phyloP scores from a whole-genome alignment of 2,888 invertebrate genomes.

The Rhagonycha lutea region DNA sequence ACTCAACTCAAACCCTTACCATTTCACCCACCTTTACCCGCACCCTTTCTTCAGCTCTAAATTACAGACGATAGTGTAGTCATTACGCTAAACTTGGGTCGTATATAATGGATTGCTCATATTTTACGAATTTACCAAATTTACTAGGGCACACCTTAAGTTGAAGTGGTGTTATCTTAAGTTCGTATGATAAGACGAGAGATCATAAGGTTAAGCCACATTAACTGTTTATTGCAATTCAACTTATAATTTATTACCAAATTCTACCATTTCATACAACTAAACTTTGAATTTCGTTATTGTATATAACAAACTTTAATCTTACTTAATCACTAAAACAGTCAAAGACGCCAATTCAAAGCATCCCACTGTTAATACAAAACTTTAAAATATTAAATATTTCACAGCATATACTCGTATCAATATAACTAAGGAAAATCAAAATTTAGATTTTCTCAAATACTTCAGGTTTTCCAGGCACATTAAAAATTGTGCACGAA shows the following conservation, averaged over 20 bases:
- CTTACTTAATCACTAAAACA: neutral
- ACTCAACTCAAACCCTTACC: slow-evolving; percentile 34
- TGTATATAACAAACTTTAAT: slow-evolving; percentile 1
- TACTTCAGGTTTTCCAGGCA: neutral
- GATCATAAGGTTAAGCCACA: slow-evolving; percentile 57
- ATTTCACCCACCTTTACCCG: slow-evolving; percentile 32
- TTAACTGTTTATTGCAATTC: slow-evolving; percentile 52
- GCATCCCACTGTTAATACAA: neutral
- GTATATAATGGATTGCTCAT: slow-evolving; percentile 53
- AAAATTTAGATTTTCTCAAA: neutral
- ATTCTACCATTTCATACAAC: slow-evolving; percentile 12
- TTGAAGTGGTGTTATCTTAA: slow-evolving; percentile 50
- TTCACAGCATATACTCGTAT: too few relatives aligned
- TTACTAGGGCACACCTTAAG: slow-evolving; percentile 40
- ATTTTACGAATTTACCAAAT: slow-evolving; percentile 47
- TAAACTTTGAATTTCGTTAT: slow-evolving; percentile 17
- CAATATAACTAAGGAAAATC: neutral
- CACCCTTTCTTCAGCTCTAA: slow-evolving; percentile 42
- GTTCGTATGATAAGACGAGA: slow-evolving; percentile 49
- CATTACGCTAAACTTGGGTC: slow-evolving; percentile 45
- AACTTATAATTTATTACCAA: slow-evolving; percentile 24
- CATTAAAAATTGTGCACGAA: neutral
- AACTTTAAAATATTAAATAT: neutral
- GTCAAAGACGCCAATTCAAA: neutral
- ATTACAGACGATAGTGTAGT: slow-evolving; percentile 49